Evolutionary conservation across 2,888 invertebrate species (phyloP).

Genomic region (Thyatira batis): DNA sequence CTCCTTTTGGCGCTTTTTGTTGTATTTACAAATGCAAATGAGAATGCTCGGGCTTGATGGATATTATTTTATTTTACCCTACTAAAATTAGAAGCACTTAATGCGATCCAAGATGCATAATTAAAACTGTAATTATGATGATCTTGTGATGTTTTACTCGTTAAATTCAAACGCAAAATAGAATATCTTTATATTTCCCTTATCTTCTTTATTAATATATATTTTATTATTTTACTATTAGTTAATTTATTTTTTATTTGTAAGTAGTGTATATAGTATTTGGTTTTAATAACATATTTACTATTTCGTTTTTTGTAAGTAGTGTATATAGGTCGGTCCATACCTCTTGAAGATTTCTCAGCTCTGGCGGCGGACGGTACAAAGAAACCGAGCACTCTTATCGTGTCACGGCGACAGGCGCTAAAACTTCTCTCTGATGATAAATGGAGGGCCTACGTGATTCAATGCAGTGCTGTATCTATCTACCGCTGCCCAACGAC

Average conservation of each 20-base stretch:
- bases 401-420: slow-evolving; percentile 44
- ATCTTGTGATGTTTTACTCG: not conserved
- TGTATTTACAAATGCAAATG: slow-evolving; percentile 63
- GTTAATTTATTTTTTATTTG: no score
- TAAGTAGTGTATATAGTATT: no score
- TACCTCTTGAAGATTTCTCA: not conserved
- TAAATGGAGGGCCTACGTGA: slow-evolving; percentile 56
- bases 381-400: slow-evolving; percentile 34
- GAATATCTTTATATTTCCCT: no score
- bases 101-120: not conserved
- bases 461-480: slow-evolving; percentile 36
- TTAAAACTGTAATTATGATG: not conserved
- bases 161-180: no score
- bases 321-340: not conserved
- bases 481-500: slow-evolving; percentile 21
- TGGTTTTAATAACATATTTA: no score
- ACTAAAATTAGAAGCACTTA: not conserved
- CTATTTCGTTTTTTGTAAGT: not conserved
- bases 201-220: no score
- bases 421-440: slow-evolving; percentile 48
- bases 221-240: no score
- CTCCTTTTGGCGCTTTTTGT: slow-evolving; percentile 59
- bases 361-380: not conserved
- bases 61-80: slow-evolving; percentile 29
- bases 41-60: slow-evolving; percentile 28